Conservation (phyloP, 2,888 invertebrate species). For the Melipona beecheii region DNA sequence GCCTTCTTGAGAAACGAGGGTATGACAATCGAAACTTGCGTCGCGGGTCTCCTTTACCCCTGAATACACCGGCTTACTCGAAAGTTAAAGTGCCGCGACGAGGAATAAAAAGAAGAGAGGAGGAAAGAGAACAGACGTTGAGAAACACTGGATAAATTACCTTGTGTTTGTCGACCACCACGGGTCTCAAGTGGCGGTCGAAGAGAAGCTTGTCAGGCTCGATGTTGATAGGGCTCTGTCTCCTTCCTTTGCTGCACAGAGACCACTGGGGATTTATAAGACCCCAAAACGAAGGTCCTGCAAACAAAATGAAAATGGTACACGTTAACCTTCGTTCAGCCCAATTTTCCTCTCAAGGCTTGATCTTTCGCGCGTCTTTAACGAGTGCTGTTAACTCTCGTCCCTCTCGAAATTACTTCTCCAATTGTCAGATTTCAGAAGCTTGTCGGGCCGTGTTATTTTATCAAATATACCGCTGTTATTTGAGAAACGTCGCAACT, state of each 20-base stretch:
- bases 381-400: not conserved
- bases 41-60: conserved; percentile 8
- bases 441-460: not conserved
- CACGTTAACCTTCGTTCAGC: not conserved
- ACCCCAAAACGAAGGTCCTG: conserved; percentile 99
- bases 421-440: not conserved
- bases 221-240: conserved; percentile 98
- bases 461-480: conserved; percentile 1
- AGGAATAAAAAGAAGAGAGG: not conserved
- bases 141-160: conserved; percentile 86
- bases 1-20: not conserved
- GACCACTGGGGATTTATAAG: conserved; percentile 99
- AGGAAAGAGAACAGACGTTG: conserved; percentile 5
- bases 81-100: not conserved
- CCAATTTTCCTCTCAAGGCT: not conserved
- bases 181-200: conserved; percentile 96
- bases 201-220: conserved; percentile 97
- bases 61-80: not conserved
- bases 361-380: not conserved
- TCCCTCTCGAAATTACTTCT: not conserved
- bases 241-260: conserved; percentile 97
- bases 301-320: conserved; percentile 16
- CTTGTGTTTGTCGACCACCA: conserved; percentile 97
- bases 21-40: not conserved
- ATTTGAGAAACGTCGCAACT: not conserved